A percentile compares a stretch with the other conserved stretches of the same genome.
Evolutionary conservation across 2,797 vertebrate genomes (phyloP).

Genomic region (Astyanax mexicanus): DNA sequence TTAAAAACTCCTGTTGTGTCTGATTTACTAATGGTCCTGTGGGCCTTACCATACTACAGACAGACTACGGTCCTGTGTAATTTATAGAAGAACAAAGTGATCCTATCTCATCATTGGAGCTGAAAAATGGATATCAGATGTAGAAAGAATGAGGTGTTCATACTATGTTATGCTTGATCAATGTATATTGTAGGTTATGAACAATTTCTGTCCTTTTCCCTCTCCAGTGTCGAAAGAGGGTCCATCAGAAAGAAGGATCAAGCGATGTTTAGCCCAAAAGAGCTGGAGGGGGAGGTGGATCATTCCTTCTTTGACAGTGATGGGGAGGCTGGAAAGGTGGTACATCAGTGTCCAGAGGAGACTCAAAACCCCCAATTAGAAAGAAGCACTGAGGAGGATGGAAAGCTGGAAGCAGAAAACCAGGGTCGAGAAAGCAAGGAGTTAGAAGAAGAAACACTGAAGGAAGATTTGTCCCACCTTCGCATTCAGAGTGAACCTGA

Average conservation of each 20-base stretch:
- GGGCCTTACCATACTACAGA: too few relatives aligned
- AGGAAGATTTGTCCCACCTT: conserved; percentile 8
- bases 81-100: too few relatives aligned
- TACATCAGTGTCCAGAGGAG: conserved; percentile 25
- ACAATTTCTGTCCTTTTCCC: neutral
- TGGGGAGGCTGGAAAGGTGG: conserved; percentile 70
- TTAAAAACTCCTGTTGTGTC: too few relatives aligned
- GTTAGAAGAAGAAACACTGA: neutral
- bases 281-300: conserved; percentile 90
- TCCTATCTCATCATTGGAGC: too few relatives aligned
- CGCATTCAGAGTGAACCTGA: neutral
- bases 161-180: too few relatives aligned
- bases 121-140: too few relatives aligned
- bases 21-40: too few relatives aligned
- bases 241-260: neutral
- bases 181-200: too few relatives aligned
- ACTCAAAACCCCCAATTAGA: conserved; percentile 33
- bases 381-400: neutral
- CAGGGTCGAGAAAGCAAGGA: neutral
- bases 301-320: conserved; percentile 97
- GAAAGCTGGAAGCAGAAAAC: neutral
- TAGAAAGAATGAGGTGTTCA: too few relatives aligned
- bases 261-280: conserved; percentile 84
- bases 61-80: too few relatives aligned
- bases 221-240: neutral